A percentile compares a stretch with the other conserved stretches of the same genome.
Evolutionary conservation across 2,797 vertebrate genomes (phyloP).

Genomic region (Varecia variegata): DNA sequence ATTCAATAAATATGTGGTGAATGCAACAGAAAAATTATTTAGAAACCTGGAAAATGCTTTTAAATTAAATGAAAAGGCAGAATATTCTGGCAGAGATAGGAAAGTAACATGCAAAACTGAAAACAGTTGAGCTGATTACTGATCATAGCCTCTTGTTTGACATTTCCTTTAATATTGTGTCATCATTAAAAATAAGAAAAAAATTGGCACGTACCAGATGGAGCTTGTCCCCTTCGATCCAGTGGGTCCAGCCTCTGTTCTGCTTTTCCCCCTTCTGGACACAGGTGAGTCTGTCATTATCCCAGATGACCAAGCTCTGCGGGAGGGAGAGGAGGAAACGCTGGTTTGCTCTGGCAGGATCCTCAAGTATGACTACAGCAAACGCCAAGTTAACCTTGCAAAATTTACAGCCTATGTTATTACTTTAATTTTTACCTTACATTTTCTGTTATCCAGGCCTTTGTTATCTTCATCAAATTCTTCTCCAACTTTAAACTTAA

Average conservation of each 20-base stretch:
- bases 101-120: neutral
- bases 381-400: neutral
- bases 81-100: neutral
- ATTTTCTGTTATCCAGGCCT: conserved; percentile 90
- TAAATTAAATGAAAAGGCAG: neutral
- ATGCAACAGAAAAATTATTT: neutral
- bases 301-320: conserved; percentile 90
- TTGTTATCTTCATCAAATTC: conserved; percentile 92
- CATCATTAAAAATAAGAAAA: neutral
- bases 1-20: neutral
- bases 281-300: conserved; percentile 90
- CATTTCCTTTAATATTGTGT: neutral
- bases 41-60: neutral
- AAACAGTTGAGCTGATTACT: neutral
- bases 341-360: neutral
- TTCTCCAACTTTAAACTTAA: conserved; percentile 88
- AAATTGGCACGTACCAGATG: conserved; percentile 87
- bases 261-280: conserved; percentile 92
- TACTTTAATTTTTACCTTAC: conserved; percentile 85
- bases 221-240: conserved; percentile 92
- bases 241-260: conserved; percentile 92
- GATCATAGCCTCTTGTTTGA: neutral
- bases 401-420: neutral
- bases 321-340: neutral
- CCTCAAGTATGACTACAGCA: neutral